Conservation (phyloP, 2,797 vertebrate species). For the Amblyraja radiata region DNA sequence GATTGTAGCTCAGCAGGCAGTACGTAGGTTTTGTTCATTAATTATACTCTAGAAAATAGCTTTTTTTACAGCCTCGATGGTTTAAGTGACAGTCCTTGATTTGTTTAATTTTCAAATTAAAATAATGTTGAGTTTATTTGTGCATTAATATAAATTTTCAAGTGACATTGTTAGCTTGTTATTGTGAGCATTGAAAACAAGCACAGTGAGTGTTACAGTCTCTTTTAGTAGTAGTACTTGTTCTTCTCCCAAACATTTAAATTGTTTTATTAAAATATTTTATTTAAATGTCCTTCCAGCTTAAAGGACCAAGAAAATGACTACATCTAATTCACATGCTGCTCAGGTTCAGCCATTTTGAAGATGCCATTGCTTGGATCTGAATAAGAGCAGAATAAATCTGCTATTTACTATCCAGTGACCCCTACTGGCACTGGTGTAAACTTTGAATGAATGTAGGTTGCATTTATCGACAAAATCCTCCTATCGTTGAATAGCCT, state of each 20-base stretch:
- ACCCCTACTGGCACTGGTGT: conserved; percentile 1
- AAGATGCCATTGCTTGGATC: neutral
- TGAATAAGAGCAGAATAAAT: neutral
- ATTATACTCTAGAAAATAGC: conserved; percentile 48
- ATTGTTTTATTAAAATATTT: neutral
- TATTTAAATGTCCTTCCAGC: neutral
- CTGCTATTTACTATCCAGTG: conserved; percentile 26
- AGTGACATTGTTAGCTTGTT: neutral
- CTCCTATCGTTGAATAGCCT: neutral
- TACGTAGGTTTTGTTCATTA: conserved; percentile 47
- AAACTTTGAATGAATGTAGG: neutral
- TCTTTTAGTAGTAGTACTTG: neutral
- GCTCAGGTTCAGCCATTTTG: too few relatives aligned
- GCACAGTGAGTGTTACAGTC: neutral
- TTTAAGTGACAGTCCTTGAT: neutral
- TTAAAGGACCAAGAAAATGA: neutral
- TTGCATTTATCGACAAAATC: neutral
- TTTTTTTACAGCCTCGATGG: neutral
- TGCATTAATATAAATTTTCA: neutral
- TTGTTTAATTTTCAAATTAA: conserved; percentile 8
- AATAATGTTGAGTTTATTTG: neutral
- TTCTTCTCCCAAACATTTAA: neutral
- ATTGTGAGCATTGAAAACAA: neutral
- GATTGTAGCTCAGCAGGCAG: conserved; percentile 64
- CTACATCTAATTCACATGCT: neutral